Evolutionary conservation across 64 coral and sea anemone species (phyloP).

Genomic region (Platygyra sinensis): DNA sequence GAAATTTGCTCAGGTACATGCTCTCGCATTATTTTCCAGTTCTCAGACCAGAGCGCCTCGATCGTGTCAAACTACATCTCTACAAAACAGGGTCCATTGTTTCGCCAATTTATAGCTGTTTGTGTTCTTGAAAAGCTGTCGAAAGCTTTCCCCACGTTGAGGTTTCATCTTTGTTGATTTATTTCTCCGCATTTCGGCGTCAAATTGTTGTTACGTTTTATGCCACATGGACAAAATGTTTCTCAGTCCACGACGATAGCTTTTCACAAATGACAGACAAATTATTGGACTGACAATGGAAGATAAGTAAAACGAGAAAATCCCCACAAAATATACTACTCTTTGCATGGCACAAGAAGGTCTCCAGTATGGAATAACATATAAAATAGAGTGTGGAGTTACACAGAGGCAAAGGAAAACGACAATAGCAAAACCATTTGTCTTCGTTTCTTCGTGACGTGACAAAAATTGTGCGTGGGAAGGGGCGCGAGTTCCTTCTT

Average conservation of each 20-base stretch:
- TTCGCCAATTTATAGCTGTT: background rate
- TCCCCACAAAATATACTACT: background rate
- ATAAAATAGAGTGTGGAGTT: background rate
- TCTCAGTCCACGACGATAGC: background rate
- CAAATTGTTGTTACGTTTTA: too few relatives aligned
- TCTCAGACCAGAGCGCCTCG: too few relatives aligned
- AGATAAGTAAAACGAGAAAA: too few relatives aligned
- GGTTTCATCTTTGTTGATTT: too few relatives aligned
- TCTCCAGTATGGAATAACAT: background rate
- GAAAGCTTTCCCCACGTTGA: too few relatives aligned
- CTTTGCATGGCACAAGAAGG: background rate
- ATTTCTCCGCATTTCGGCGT: too few relatives aligned
- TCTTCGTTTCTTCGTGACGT: background rate
- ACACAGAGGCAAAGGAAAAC: background rate
- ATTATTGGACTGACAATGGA: background rate
- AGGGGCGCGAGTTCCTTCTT: background rate
- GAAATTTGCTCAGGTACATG: too few relatives aligned
- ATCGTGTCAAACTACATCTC: background rate
- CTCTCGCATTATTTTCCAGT: too few relatives aligned
- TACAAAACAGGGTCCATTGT: background rate
- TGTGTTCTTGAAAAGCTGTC: too few relatives aligned
- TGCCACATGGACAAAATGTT: background rate
- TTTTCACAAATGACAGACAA: background rate
- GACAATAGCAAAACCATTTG: background rate
- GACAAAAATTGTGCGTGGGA: background rate